phyloP scores from a whole-genome alignment of 2,888 invertebrate genomes.

The Agelastica alni region DNA sequence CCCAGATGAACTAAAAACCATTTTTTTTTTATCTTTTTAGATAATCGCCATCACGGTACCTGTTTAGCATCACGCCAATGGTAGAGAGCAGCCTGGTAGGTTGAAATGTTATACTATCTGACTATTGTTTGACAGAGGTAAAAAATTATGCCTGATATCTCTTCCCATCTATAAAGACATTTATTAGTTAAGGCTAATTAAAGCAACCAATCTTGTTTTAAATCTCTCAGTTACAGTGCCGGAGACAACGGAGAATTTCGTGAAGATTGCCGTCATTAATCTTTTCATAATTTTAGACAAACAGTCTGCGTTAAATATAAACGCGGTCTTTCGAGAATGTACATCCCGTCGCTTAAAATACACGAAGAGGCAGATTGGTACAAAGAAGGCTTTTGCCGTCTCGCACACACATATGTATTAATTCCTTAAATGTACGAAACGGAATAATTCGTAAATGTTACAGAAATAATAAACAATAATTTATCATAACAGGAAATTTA shows the following conservation, averaged over 20 bases:
- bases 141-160: slow-evolving; percentile 33
- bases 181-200: slow-evolving; percentile 35
- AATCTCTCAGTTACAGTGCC: slow-evolving; percentile 13
- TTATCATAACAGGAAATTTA: too few relatives aligned
- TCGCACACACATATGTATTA: too few relatives aligned
- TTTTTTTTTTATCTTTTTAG: slow-evolving; percentile 14
- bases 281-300: too few relatives aligned
- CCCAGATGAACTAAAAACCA: slow-evolving; percentile 7
- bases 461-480: too few relatives aligned
- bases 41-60: slow-evolving; percentile 9
- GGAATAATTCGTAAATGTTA: too few relatives aligned
- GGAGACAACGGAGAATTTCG: background rate
- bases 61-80: slow-evolving; percentile 26
- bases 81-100: slow-evolving; percentile 28
- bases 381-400: too few relatives aligned
- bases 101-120: slow-evolving; percentile 35
- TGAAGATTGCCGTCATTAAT: too few relatives aligned
- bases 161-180: slow-evolving; percentile 34
- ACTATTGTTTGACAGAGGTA: slow-evolving; percentile 36
- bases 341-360: background rate
- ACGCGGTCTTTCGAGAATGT: too few relatives aligned
- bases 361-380: too few relatives aligned
- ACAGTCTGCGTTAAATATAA: too few relatives aligned
- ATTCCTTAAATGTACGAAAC: too few relatives aligned
- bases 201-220: slow-evolving; percentile 32